Base-by-base conservation (phyloP, 2,888 invertebrate genomes). In the Drosophila pseudotakahashii region DNA sequence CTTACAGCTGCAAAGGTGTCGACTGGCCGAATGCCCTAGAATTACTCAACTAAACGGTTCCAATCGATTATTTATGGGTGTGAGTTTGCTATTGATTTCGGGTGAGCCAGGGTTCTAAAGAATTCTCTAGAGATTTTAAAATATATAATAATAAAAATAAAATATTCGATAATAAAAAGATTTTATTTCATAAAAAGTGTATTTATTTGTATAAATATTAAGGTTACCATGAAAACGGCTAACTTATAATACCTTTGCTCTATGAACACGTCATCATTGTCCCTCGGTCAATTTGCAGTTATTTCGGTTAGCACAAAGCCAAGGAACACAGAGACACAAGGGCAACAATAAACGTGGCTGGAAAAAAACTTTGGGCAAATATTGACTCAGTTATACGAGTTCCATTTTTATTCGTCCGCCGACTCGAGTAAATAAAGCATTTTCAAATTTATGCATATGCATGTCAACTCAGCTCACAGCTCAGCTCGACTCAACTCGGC, bases 351-450 rank as follows among this genome's bases (percentile, higher is more conserved):
- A 55, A 19, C 39, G 48, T 32, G 30, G 59, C 30, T 36, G 48
- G 47, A 48, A 23, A 37, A n/a, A 54, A 64, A 63, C 54, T 81
- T 81, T 79, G 30, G 32, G 63, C 61, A 87, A 85, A 85, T 79
- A 87, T 89, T 89, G 78, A 85, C 73, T 51, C 58, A 39, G 52
- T 58, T 73, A 63, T 72, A 59, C 16, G 47, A 48, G 44, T 47
- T 52, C 58, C 53, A 41, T 54, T 76, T 61, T 67, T 67, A 48
- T 73, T 62, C 64, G 44, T 34, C 37, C 70, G 55, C 34, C 48
- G 50, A 45, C 39, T 26, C 39, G 77, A 66, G 61, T 39, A 87
- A 85, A 81, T 79, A 81, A 79, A 79, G 63, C 51, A 77, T 85
- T 79, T 72, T 60, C 71, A 64, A 58, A 76, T 71, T 64, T 80